Evolutionary conservation across 2,113 vertebrate genomes (phyloP), one percentile per base, ranked within the genome.

Genomic region (Gambusia affinis): DNA sequence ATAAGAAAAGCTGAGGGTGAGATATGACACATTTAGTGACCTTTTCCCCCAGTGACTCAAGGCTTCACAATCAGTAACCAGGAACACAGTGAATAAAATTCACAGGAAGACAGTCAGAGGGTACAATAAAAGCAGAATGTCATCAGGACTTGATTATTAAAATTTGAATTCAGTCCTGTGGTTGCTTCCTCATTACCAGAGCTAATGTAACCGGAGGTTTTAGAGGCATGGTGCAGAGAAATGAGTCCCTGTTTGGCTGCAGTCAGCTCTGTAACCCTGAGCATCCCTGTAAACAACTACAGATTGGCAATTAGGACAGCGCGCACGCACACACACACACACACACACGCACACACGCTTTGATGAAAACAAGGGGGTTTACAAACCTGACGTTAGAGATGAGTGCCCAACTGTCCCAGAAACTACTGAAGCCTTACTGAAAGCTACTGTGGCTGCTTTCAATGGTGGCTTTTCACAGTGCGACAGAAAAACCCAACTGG

Each of bases 391-490:
- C 76, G 74, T 78, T 82, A 80, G 78, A 82, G 84, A 89, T 77
- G 85, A 85, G 80, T 76, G 74, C 71, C 78, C 37, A 75, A 82
- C 86, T 88, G 91, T 90, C 90, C 90, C 84, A 92, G 86, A 93
- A 91, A 92, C 85, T 60, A 92, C 78, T 85, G 87, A 86, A 84
- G 92, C 87, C 80, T 77, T 42, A 91, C 85, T 86, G 86, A 87
- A 83, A 85, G 81, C 77, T 70, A 79, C 83, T 85, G 85, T 73
- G 80, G 76, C 63, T 1, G 60, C 70, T 61, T 72, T 88, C 76
- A 90, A 89, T 88, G 75, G 81, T 22, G 28, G 75, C 84, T 83
- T 90, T 67, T 91, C 85, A 85, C 72, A 12, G 82, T 44, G 65
- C 31, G 64, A 83, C 57, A 69, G 61, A 33, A 64, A 24, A 88